Percentiles rank a stretch among this genome's conserved stretches.
These are phyloP conservation scores for Andricus curvator DNA, from an alignment of 2,888 invertebrate species.

Conservation along the genomic window DNA sequence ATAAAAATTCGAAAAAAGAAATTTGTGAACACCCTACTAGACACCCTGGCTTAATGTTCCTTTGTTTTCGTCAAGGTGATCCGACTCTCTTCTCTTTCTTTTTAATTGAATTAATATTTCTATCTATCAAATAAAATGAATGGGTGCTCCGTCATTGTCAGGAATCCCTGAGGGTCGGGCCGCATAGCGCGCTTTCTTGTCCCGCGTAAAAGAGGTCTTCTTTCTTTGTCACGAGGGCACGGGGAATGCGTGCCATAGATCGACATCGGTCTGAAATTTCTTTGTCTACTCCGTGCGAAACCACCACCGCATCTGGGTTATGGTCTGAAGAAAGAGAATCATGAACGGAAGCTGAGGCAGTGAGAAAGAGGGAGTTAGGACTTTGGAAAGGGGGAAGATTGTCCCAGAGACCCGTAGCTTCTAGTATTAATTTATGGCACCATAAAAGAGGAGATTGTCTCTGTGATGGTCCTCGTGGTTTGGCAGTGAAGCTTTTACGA, in stretches of 20 bases:
- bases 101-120: constrained; percentile 37
- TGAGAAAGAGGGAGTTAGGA: constrained; percentile 35
- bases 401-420: constrained; percentile 59
- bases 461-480: constrained; percentile 62
- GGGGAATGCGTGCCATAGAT: constrained; percentile 51
- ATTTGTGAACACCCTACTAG: too few species aligned
- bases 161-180: constrained; percentile 11
- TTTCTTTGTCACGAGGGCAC: constrained; percentile 46
- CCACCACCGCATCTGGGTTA: constrained; percentile 44
- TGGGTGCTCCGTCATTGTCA: constrained; percentile 37
- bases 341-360: constrained; percentile 38
- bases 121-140: constrained; percentile 39
- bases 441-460: constrained; percentile 70
- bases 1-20: too few species aligned
- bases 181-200: constrained; percentile 32
- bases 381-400: constrained; percentile 42
- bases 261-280: constrained; percentile 50
- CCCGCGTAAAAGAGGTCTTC: constrained; percentile 42
- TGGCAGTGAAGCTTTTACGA: constrained; percentile 72
- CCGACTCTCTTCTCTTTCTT: constrained; percentile 12
- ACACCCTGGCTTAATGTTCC: not conserved
- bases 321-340: constrained; percentile 53
- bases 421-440: constrained; percentile 70
- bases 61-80: constrained; percentile 1
- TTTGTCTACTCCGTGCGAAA: constrained; percentile 52